Evolutionary conservation across 92 coral and sea anemone species (phyloP), one percentile per base, ranked within the genome.

Genomic region (Galaxea fascicularis): DNA sequence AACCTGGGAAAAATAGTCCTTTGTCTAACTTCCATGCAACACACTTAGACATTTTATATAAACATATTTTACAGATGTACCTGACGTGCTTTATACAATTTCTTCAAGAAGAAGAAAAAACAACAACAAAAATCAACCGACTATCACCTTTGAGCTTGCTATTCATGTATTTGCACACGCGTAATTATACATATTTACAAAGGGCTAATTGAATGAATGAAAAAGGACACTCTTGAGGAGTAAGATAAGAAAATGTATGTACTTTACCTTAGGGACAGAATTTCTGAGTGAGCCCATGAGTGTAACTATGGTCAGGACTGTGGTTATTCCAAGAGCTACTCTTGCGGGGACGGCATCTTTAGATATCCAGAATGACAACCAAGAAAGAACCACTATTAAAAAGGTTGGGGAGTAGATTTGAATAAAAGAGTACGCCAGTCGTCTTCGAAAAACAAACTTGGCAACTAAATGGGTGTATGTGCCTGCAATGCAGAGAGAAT

Each of bases 261-360:
- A 20, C 29, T 20, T 15, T 69, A 94, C 98, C 98, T 94, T 94
- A 29, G 98, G 98, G 14, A 94, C 98, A 11, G 98, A 86, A 45
- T 90, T 90, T 45, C 98, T 79, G 56, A 94, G 86, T 0, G 98
- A 94, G 17, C 98, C 98, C 98, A 94, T 94, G 30, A 94, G 84
- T n/a, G 98, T 94, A 25, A 94, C 98, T 22, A 94, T 94, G 15
- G 98, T 94, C 29, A 94, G 86, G 20, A 94, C 98, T 20, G 98
- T 94, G 11, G 98, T 94, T 41, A 94, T 94, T 44, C 98, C 98
- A 62, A 94, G 90, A 10, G 98, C 94, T 46, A 94, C 90, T 57
- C 98, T 90, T 49, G 98, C 98, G 5, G 98, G 98, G 44, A 94
- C 98, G 26, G 98, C 98, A 71, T 94, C 98, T 64, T 93, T 89